Evolutionary conservation across 1,140 invertebrate genomes (phyloP).

Genomic region (Anastrepha obliqua): DNA sequence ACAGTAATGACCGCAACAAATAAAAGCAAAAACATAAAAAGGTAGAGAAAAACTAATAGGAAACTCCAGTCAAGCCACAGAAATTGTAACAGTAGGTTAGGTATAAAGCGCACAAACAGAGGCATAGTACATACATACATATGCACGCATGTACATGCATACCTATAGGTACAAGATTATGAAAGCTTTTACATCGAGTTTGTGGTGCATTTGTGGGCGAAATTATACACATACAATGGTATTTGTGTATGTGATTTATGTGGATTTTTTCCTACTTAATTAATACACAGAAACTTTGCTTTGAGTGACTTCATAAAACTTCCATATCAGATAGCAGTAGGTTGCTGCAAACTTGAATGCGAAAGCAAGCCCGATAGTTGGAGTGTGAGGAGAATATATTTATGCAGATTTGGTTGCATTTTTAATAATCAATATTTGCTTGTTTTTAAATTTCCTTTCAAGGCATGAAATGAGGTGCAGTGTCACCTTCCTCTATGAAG

Average conservation of each 20-base stretch:
- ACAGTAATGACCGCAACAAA: too few relatives aligned
- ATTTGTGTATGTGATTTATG: background rate
- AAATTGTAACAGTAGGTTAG: too few relatives aligned
- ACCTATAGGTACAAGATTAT: too few relatives aligned
- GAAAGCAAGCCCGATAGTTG: background rate
- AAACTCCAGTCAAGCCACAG: too few relatives aligned
- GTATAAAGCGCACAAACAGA: too few relatives aligned
- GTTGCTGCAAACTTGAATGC: background rate
- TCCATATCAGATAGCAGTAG: background rate
- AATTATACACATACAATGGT: background rate
- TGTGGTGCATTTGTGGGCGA: background rate
- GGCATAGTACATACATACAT: too few relatives aligned
- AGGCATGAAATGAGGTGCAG: too few relatives aligned
- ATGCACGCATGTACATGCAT: too few relatives aligned
- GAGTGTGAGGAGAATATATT: background rate
- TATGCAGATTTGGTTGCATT: background rate
- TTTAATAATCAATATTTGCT: background rate
- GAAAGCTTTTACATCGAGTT: too few relatives aligned
- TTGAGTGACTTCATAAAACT: constrained; percentile 16
- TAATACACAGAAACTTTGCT: constrained; percentile 38
- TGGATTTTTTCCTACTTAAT: constrained; percentile 8
- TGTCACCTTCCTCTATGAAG: too few relatives aligned
- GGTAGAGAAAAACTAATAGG: too few relatives aligned
- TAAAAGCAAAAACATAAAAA: too few relatives aligned
- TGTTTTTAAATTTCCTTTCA: background rate